These are phyloP conservation scores for Leucopternis melanops DNA, from an alignment of 2,113 vertebrate species.

Conservation along the genomic window DNA sequence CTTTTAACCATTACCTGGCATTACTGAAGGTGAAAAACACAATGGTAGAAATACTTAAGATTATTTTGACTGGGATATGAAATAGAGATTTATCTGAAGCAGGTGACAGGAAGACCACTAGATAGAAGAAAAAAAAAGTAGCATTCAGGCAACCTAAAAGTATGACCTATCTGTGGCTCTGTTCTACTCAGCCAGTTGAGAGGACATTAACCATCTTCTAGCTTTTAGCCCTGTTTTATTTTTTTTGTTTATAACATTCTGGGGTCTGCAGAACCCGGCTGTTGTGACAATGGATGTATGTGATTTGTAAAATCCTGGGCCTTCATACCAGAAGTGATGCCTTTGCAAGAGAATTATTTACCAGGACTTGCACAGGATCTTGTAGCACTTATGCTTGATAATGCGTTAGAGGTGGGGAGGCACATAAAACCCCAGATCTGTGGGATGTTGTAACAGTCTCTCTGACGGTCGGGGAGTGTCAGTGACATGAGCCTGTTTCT, in stretches of 20 bases:
- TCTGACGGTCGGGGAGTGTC: neutral
- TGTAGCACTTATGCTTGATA: neutral
- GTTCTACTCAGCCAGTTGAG: neutral
- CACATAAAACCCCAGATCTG: neutral
- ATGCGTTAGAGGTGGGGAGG: neutral
- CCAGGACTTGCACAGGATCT: neutral
- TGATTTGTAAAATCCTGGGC: neutral
- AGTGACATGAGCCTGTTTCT: slow-evolving; percentile 44
- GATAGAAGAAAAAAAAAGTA: neutral
- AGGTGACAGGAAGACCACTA: neutral
- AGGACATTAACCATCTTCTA: neutral
- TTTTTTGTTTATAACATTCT: neutral
- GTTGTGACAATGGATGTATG: neutral
- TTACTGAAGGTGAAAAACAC: neutral
- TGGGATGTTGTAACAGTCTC: neutral
- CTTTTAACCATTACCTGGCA: neutral
- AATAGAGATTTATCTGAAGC: neutral
- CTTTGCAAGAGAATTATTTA: neutral
- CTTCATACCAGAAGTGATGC: neutral
- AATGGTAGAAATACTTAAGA: neutral
- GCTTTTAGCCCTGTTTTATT: neutral
- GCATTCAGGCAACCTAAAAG: neutral
- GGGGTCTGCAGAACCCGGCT: slow-evolving; percentile 4
- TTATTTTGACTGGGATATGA: neutral
- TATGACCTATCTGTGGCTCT: neutral